Evolutionary conservation across 1,140 invertebrate genomes (phyloP), one percentile per base, ranked within the genome.

Genomic region (Habropoda laboriosa): DNA sequence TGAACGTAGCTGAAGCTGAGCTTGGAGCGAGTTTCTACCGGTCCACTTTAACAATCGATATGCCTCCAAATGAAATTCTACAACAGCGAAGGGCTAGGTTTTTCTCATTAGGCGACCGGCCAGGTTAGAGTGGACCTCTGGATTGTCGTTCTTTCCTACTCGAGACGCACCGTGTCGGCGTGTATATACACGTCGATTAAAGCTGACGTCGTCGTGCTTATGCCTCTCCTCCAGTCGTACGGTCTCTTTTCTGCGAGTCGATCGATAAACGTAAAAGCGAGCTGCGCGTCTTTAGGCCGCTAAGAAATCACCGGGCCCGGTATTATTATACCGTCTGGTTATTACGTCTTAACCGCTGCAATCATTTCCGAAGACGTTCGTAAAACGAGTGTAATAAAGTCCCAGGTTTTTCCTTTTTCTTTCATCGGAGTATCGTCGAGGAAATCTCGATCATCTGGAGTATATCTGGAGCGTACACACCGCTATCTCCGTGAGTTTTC

Each of bases 201-300:
- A 75, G 72, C 72, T 55, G 72, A 75, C 45, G 57, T 63, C 24
- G 60, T n/a, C n/a, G 21, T 38, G 58, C 35, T 57, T 30, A 57
- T 40, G 67, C 67, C 30, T 68, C n/a, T 35, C 35, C 21, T n/a
- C 38, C 51, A n/a, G n/a, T 68, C 61, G 73, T 66, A 75, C 75
- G 75, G 66, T 70, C 40, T 45, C 35, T 45, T 24, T 45, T 55
- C 24, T 30, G 12, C 30, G 42, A 32, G 38, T 76, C 42, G 66
- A 71, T 78, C 75, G 75, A 78, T 78, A 78, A 45, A 47, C 24
- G 55, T 21, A 38, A 70, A 71, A 45, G 40, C 42, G 12, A 58
- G 35, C 53, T 16, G 75, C 32, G 42, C 74, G 5, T 57, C 49
- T 55, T 76, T 18, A 40, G n/a, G 4, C 32, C 40, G 40, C n/a